phyloP scores from a whole-genome alignment of 2,888 invertebrate species.

The Hipparchia semele region DNA sequence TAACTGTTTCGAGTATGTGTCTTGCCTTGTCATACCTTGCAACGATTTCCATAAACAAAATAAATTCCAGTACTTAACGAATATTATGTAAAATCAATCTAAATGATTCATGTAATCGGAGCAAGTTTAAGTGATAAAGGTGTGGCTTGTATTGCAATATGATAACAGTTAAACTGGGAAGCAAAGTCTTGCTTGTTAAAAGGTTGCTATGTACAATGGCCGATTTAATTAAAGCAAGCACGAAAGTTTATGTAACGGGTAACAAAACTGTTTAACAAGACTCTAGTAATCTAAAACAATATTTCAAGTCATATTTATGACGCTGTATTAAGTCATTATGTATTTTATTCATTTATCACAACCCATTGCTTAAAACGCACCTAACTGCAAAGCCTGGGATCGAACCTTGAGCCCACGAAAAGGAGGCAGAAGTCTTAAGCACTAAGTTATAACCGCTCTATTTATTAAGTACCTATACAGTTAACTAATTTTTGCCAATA shows the following conservation, averaged over 20 bases:
- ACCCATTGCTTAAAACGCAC: too few species aligned
- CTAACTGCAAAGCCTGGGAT: too few species aligned
- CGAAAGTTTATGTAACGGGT: constrained; percentile 23
- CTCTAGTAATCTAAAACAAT: not conserved
- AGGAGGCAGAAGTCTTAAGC: too few species aligned
- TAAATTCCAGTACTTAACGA: constrained; percentile 9
- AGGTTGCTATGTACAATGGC: constrained; percentile 30
- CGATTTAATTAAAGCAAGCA: constrained; percentile 22
- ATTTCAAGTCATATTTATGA: too few species aligned
- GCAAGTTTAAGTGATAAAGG: constrained; percentile 27
- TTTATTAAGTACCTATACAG: too few species aligned
- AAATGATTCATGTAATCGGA: constrained; percentile 16
- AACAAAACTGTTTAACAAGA: not conserved
- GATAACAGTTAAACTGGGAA: constrained; percentile 35
- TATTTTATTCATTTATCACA: too few species aligned
- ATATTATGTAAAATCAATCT: constrained; percentile 13
- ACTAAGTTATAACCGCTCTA: too few species aligned
- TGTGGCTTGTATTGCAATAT: constrained; percentile 29
- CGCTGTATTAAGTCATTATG: too few species aligned
- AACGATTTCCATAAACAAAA: constrained; percentile 9
- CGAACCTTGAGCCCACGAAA: too few species aligned
- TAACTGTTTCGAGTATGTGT: not conserved
- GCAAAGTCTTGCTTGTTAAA: constrained; percentile 13
- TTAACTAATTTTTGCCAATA: too few species aligned
- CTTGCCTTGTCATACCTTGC: not conserved